These are phyloP conservation scores for Heliconius himera DNA, from an alignment of 1,140 invertebrate species.

Conservation along the genomic window DNA sequence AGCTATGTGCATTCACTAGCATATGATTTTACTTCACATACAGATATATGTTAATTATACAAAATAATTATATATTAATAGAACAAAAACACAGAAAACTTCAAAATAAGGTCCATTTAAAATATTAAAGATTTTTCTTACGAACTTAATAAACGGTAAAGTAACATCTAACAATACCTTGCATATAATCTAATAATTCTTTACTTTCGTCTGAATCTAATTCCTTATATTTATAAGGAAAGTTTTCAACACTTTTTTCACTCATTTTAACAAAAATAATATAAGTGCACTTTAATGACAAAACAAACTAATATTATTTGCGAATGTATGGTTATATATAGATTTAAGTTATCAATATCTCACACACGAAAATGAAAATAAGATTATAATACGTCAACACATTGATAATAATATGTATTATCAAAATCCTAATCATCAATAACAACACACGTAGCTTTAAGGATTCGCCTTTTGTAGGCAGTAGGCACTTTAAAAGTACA, in stretches of 20 bases:
- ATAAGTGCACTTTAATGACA: background rate
- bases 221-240: constrained; percentile 18
- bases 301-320: background rate
- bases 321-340: background rate
- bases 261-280: background rate
- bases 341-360: background rate
- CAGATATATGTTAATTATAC: no score
- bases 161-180: constrained; percentile 14
- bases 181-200: constrained; percentile 20
- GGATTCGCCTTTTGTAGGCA: no score
- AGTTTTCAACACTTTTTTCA: constrained; percentile 17
- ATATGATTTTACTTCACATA: no score
- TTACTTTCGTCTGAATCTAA: constrained; percentile 15
- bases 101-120: no score
- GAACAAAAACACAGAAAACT: no score
- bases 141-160: no score
- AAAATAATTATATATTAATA: no score
- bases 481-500: background rate
- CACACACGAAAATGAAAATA: background rate
- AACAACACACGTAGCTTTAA: background rate
- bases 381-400: background rate
- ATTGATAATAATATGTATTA: background rate
- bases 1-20: no score
- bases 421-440: background rate
- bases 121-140: no score